Evolutionary conservation across 2,113 vertebrate species (phyloP), one percentile per base, ranked within the genome.

Genomic region (Hirundichthys speculiger): DNA sequence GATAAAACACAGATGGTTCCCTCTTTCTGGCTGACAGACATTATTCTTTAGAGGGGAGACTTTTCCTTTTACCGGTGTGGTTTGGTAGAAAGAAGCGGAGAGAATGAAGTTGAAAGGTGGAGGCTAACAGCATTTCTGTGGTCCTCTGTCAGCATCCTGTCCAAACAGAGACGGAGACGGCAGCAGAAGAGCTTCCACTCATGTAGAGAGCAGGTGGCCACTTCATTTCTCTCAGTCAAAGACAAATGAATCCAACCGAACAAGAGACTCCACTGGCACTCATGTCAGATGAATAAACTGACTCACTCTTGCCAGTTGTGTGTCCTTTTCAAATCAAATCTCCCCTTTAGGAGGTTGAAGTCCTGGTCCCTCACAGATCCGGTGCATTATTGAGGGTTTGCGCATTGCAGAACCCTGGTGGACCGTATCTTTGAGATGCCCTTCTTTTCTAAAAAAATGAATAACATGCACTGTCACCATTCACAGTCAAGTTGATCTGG

Each of bases 101-200:
- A 45, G 42, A 30, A 25, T 19, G 42, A 59, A 46, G 41, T 30
- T 59, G 41, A 46, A 59, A 46, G 56, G 24, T 59, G 25, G 21
- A 46, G 41, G 56, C n/a, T 46, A 27, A 45, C 41, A 27, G 12
- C 41, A 59, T 24, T 46, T 15, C 56, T 14, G 42, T 19, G 15
- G 24, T 27, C n/a, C n/a, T 59, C 46, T 59, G 56, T 45, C 41
- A 59, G 42, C 41, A 30, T 59, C 22, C 56, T 59, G 41, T 27
- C 55, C 6, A 30, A 59, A 12, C 41, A 20, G 18, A n/a, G 56
- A 45, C 22, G n/a, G 12, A 46, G 25, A 43, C 13, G 18, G 24
- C 41, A 14, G 24, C 24, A 43, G 22, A 59, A n/a, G 19, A 22
- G 5, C 24, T 25, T 18, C 22, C 11, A 46, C 15, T 27, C n/a